These are phyloP conservation scores for Oreocharis arfaki DNA, from an alignment of 2,113 vertebrate species.

Conservation along the genomic window DNA sequence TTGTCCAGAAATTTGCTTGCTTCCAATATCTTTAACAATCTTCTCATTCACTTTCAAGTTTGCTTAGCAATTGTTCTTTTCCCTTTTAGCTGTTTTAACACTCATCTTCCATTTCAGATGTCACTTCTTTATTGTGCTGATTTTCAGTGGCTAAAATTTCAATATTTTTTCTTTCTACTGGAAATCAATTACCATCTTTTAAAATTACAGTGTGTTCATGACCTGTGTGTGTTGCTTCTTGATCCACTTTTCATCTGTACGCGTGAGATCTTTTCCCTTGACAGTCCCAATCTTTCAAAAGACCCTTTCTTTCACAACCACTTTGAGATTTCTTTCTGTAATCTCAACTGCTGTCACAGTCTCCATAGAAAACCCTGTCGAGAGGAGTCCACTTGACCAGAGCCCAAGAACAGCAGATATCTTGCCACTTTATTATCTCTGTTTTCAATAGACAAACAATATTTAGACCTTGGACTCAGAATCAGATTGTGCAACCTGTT, in stretches of 20 bases:
- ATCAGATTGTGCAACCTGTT: background rate
- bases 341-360: background rate
- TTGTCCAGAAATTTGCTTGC: background rate
- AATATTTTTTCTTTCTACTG: background rate
- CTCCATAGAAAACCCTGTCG: background rate
- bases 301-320: background rate
- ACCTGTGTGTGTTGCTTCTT: background rate
- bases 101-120: background rate
- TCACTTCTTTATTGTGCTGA: background rate
- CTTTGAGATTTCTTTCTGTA: background rate
- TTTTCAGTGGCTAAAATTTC: background rate
- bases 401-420: background rate
- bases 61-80: background rate
- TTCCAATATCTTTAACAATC: background rate
- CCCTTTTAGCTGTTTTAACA: background rate
- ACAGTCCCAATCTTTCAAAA: background rate
- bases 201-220: background rate
- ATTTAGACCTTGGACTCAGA: background rate
- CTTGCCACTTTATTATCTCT: background rate
- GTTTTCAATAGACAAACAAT: background rate
- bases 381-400: background rate
- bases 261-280: background rate
- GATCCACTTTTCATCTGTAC: background rate
- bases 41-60: background rate
- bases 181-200: background rate